Percentiles rank a stretch among this genome's conserved stretches.
phyloP scores from a whole-genome alignment of 2,888 invertebrate species.

The Aphidius colemani region DNA sequence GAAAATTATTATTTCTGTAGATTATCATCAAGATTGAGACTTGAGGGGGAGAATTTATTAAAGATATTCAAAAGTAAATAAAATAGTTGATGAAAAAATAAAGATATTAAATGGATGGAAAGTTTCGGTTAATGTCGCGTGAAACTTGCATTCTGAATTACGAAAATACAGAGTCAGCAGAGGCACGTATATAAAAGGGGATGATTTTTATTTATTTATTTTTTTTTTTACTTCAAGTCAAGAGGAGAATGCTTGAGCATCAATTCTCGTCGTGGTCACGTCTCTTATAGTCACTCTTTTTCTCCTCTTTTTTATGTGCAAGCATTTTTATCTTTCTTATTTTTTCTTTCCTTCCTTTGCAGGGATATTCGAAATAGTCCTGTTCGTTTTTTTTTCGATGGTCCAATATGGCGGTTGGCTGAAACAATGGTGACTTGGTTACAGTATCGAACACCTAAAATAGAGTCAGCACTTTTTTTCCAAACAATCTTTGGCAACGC shows the following conservation, averaged over 20 bases:
- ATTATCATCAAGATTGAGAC: background rate
- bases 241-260: slow-evolving; percentile 27
- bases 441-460: slow-evolving; percentile 22
- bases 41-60: background rate
- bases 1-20: background rate
- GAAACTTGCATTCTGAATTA: slow-evolving; percentile 26
- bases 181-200: slow-evolving; percentile 16
- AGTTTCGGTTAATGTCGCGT: slow-evolving; percentile 24
- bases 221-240: background rate
- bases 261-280: slow-evolving; percentile 34
- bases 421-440: slow-evolving; percentile 19
- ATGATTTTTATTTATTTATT: background rate
- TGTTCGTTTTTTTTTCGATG: too few species aligned
- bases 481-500: background rate
- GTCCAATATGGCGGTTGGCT: too few species aligned
- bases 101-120: background rate
- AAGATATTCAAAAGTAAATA: background rate
- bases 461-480: slow-evolving; percentile 34
- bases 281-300: slow-evolving; percentile 30
- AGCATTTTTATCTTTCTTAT: too few species aligned
- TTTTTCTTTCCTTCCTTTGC: too few species aligned
- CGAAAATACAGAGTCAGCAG: slow-evolving; percentile 35
- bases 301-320: background rate
- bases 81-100: background rate
- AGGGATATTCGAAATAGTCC: too few species aligned